Conservation (phyloP, 2,113 vertebrate genomes). For the Kryptolebias marmoratus region DNA sequence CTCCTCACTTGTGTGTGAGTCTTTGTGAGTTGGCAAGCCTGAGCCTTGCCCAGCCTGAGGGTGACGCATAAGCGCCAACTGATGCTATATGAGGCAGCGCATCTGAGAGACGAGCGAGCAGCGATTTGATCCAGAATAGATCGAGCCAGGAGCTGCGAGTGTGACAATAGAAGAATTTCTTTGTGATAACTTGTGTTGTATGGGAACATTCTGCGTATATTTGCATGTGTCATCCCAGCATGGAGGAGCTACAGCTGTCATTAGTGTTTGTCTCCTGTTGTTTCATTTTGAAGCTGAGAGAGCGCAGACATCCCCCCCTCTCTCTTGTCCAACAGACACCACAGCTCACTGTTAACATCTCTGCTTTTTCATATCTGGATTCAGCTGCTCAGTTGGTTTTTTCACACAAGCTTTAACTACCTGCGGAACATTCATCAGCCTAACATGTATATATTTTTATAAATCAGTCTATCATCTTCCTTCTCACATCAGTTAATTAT, state of each 20-base stretch:
- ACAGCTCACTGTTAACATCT: slow-evolving; percentile 9
- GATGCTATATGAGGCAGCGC: slow-evolving; percentile 50
- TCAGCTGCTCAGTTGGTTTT: neutral
- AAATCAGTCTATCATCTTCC: no score
- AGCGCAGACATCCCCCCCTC: slow-evolving; percentile 19
- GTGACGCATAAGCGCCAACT: slow-evolving; percentile 51
- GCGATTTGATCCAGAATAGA: slow-evolving; percentile 59
- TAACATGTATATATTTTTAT: no score
- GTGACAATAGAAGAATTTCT: slow-evolving; percentile 41
- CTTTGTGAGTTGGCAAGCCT: slow-evolving; percentile 31
- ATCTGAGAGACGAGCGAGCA: slow-evolving; percentile 34
- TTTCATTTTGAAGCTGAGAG: slow-evolving; percentile 37
- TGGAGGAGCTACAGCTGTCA: slow-evolving; percentile 56
- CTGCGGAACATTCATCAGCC: no score
- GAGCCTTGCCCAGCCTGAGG: slow-evolving; percentile 49
- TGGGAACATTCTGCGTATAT: slow-evolving; percentile 41
- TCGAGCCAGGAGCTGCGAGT: slow-evolving; percentile 50
- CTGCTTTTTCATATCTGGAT: slow-evolving; percentile 2
- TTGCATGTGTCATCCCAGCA: slow-evolving; percentile 59
- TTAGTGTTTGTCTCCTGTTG: slow-evolving; percentile 61
- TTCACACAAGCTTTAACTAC: no score
- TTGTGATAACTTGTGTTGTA: slow-evolving; percentile 42
- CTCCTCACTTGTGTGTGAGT: slow-evolving; percentile 21
- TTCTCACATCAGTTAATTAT: no score
- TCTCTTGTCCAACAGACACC: slow-evolving; percentile 18